Evolutionary conservation across 1,140 invertebrate species (phyloP).

Genomic region (Probaryconus sp.): DNA sequence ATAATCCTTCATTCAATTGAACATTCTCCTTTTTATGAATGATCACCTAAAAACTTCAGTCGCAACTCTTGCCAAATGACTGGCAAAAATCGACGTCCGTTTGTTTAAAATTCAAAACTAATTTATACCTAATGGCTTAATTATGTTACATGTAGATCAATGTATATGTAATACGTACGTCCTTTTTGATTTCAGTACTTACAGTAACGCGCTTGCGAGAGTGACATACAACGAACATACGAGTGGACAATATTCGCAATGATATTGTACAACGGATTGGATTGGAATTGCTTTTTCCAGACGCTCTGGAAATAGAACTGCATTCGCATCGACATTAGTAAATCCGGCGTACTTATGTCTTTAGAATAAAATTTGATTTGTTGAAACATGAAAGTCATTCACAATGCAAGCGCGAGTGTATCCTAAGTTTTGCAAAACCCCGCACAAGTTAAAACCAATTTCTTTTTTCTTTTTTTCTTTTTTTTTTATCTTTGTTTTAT

Average conservation of each 20-base stretch:
- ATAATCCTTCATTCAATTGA: too few species aligned
- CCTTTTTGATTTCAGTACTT: slow-evolving; percentile 77
- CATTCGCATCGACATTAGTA: slow-evolving; percentile 76
- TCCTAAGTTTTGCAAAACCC: too few species aligned
- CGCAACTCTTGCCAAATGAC: slow-evolving; percentile 63
- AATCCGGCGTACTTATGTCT: slow-evolving; percentile 61
- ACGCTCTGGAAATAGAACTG: slow-evolving; percentile 79
- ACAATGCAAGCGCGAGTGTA: too few species aligned
- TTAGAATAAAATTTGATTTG: slow-evolving; percentile 13
- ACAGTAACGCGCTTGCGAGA: slow-evolving; percentile 77
- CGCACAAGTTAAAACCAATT: too few species aligned
- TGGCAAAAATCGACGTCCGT: slow-evolving; percentile 58
- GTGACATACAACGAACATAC: slow-evolving; percentile 77
- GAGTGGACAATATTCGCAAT: slow-evolving; percentile 77
- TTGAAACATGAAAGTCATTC: too few species aligned
- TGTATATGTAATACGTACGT: slow-evolving; percentile 77
- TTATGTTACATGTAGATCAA: slow-evolving; percentile 73
- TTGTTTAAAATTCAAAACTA: slow-evolving; percentile 66
- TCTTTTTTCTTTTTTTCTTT: too few species aligned
- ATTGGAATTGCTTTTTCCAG: slow-evolving; percentile 79
- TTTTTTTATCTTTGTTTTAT: too few species aligned
- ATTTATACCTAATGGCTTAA: slow-evolving; percentile 73
- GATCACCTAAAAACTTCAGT: too few species aligned
- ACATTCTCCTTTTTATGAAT: too few species aligned
- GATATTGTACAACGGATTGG: slow-evolving; percentile 78